Evolutionary conservation across 2,888 invertebrate species (phyloP).

Genomic region (Barypeithes pellucidus): DNA sequence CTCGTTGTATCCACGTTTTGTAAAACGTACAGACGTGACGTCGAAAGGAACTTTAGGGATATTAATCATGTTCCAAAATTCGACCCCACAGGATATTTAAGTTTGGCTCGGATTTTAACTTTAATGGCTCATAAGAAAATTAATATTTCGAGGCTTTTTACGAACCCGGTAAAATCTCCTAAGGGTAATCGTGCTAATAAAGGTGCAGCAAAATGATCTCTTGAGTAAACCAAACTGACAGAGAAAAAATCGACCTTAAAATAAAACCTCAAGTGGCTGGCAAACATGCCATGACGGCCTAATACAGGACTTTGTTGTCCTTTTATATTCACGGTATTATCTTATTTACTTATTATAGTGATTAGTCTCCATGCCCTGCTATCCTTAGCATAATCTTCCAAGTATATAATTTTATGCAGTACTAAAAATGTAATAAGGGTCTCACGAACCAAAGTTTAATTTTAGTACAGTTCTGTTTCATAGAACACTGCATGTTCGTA

Average conservation of each 20-base stretch:
- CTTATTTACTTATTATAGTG: constrained; percentile 29
- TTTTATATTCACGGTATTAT: constrained; percentile 7
- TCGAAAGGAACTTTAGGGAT: too few relatives aligned
- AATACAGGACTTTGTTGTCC: background rate
- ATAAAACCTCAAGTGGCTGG: constrained; percentile 2
- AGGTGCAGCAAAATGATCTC: constrained; percentile 6
- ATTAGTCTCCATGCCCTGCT: constrained; percentile 9
- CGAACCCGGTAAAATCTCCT: background rate
- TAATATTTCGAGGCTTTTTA: too few relatives aligned
- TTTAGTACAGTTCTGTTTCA: constrained; percentile 23
- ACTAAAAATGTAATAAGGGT: constrained; percentile 46
- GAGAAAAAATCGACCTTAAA: constrained; percentile 1
- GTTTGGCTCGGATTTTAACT: too few relatives aligned
- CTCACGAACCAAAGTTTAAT: constrained; percentile 34
- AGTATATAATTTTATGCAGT: constrained; percentile 27
- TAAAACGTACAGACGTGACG: too few relatives aligned
- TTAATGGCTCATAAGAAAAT: too few relatives aligned
- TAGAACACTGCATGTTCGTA: constrained; percentile 15
- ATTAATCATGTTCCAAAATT: too few relatives aligned
- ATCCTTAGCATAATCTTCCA: background rate
- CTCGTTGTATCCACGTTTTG: too few relatives aligned
- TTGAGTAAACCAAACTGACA: constrained; percentile 5
- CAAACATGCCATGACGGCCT: constrained; percentile 12
- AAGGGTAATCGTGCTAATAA: background rate
- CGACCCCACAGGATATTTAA: too few relatives aligned